Evolutionary conservation across 2,113 vertebrate species (phyloP), one percentile per base, ranked within the genome.

Genomic region (Mus pahari): DNA sequence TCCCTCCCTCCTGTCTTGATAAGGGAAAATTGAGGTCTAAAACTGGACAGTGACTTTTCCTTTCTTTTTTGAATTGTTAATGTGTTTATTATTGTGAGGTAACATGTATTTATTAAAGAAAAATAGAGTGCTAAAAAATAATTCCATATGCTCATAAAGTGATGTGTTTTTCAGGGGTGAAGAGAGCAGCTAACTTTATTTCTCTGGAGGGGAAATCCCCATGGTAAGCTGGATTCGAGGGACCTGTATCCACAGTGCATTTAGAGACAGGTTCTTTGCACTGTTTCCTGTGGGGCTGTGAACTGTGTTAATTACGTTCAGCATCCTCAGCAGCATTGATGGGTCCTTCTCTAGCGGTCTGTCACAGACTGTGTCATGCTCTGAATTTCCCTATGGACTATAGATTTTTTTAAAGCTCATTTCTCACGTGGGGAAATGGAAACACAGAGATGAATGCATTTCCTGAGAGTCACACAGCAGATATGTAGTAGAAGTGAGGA

Each of bases 1-100:
- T 36, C 68, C 78, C 42, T 36, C 45, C 81, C 20, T 17, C 36
- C 66, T 1, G 17, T 28, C 64, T 48, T 48, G 36, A 82, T 33
- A 86, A 94, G 55, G 90, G 82, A 94, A 94, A 77, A 73, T 64
- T 26, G 55, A 68, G 50, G 24, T 31, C n/a, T 73, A 62, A 90
- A 95, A 70, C 22, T 78, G 31, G 53, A 42, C 26, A 55, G 68
- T 42, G 39, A 53, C 1, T 50, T 86, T 84, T 74, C 28, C 20
- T 82, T 45, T 17, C 9, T 71, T 71, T 55, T 73, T 12, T 22
- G 13, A 13, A 9, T 70, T 53, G 48, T 24, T n/a, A 74, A 28
- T 73, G 33, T 71, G 48, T 50, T 88, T 73, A 58, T 88, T 53
- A 55, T 55, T 58, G 36, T 55, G 48, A 73, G 68, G 50, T 39